Conservation (phyloP, 2,113 vertebrate species). For the Labeo rohita region DNA sequence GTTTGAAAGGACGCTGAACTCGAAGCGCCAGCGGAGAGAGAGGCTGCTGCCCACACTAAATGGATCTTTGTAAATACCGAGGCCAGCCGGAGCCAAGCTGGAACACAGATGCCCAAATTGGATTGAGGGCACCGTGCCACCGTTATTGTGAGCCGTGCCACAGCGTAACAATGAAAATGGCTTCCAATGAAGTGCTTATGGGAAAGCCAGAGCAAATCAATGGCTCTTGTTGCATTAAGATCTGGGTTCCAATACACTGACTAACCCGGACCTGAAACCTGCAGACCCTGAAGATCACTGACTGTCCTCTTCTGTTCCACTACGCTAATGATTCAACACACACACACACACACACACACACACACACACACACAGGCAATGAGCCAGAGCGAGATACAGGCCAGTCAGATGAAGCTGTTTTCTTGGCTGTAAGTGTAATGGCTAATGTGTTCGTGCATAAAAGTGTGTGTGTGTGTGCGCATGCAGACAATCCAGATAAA, state of each 20-base stretch:
- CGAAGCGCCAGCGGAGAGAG: not conserved
- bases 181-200: constrained; percentile 37
- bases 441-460: not conserved
- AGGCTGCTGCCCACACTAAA: constrained; percentile 31
- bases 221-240: constrained; percentile 9
- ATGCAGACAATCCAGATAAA: not conserved
- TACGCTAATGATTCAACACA: constrained; percentile 18
- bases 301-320: not conserved
- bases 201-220: constrained; percentile 28
- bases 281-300: not conserved
- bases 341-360: not conserved
- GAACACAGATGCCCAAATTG: constrained; percentile 38
- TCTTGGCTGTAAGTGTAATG: constrained; percentile 15
- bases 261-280: not conserved
- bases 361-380: constrained; percentile 10
- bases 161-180: constrained; percentile 20
- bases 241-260: not conserved
- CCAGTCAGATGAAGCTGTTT: not conserved
- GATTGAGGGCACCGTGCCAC: constrained; percentile 32
- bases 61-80: constrained; percentile 36
- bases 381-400: constrained; percentile 19
- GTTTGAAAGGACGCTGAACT: constrained; percentile 16
- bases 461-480: not conserved
- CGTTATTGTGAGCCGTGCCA: constrained; percentile 17
- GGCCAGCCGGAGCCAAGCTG: constrained; percentile 33